Conservation (phyloP, 1,140 invertebrate species). For the Drosophila dunni region DNA sequence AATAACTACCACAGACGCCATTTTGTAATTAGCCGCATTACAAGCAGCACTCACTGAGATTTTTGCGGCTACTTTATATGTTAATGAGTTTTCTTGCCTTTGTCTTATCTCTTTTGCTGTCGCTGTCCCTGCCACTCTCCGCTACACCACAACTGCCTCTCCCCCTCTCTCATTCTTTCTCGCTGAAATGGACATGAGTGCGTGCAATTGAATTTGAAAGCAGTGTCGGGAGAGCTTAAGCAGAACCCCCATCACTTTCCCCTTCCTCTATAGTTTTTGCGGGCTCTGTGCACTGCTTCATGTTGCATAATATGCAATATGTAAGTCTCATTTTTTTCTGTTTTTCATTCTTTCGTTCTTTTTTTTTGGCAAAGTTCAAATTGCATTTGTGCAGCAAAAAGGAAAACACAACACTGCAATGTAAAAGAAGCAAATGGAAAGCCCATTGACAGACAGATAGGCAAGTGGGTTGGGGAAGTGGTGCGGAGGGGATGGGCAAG, state of each 20-base stretch:
- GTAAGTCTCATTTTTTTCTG: constrained; percentile 12
- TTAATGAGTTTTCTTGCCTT: constrained; percentile 69
- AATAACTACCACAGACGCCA: constrained; percentile 16
- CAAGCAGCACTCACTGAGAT: constrained; percentile 52
- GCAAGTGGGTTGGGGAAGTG: neutral
- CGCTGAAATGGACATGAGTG: constrained; percentile 61
- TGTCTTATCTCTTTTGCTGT: constrained; percentile 25
- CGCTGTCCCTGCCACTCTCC: neutral
- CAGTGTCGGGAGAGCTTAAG: constrained; percentile 44
- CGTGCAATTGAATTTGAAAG: constrained; percentile 70
- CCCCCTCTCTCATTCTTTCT: neutral
- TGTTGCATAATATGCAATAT: constrained; percentile 54
- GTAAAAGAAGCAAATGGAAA: constrained; percentile 41
- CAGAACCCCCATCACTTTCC: neutral
- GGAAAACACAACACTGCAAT: constrained; percentile 42
- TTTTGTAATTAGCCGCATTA: constrained; percentile 69
- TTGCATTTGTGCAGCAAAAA: constrained; percentile 65
- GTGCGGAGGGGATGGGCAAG: neutral
- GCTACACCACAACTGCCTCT: no score
- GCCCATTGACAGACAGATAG: constrained; percentile 64
- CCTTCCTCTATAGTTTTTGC: neutral
- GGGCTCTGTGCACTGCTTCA: neutral
- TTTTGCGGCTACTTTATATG: constrained; percentile 70
- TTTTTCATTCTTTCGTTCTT: neutral
- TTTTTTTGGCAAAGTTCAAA: constrained; percentile 60